Evolutionary conservation across 2,113 vertebrate genomes (phyloP).

Genomic region (Ellobius talpinus): DNA sequence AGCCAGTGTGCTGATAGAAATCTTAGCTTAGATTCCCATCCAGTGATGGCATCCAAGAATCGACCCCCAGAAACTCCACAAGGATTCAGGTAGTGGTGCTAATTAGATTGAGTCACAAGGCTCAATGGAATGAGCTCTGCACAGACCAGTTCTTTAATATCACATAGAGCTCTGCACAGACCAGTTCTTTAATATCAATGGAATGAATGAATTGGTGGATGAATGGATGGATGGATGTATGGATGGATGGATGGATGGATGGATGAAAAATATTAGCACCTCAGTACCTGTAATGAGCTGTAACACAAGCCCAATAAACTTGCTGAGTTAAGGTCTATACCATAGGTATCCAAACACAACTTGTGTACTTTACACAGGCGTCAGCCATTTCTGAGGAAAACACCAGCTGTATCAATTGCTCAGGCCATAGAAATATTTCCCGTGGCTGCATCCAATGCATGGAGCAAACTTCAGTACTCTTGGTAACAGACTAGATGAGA

Average conservation of each 20-base stretch:
- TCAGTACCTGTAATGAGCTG: neutral
- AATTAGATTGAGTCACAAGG: neutral
- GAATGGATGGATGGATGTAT: neutral
- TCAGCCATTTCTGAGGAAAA: neutral
- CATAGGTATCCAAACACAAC: neutral
- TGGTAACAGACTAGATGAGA: neutral
- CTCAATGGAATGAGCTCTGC: neutral
- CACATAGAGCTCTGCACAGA: neutral
- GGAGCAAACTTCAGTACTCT: neutral
- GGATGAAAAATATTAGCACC: neutral
- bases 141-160: neutral
- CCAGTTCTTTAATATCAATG: neutral
- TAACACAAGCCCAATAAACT: neutral
- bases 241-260: neutral
- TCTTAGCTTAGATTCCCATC: slow-evolving; percentile 17
- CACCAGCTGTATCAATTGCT: neutral
- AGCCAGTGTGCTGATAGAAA: slow-evolving; percentile 4
- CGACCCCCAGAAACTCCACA: neutral
- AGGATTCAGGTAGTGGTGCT: neutral
- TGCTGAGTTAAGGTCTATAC: neutral
- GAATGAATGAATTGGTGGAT: neutral
- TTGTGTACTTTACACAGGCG: neutral
- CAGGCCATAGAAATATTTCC: neutral
- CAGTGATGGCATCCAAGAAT: neutral
- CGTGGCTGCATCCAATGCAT: neutral